Evolutionary conservation across 1,140 invertebrate genomes (phyloP), one percentile per base, ranked within the genome.

Genomic region (Ruditapes philippinarum): DNA sequence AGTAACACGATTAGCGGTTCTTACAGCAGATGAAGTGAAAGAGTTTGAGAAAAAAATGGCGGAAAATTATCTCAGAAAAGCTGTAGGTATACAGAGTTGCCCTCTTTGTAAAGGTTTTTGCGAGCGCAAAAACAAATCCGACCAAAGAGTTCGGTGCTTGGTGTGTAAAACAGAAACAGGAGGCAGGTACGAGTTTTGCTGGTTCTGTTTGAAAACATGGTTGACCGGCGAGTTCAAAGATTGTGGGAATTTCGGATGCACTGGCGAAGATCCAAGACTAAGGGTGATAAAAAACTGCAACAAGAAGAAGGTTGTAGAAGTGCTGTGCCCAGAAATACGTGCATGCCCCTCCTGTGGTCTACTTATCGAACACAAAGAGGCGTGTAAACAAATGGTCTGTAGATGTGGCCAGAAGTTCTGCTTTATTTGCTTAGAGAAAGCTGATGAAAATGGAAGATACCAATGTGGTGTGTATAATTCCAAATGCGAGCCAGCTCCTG

Each of bases 341-440:
- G 70, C 70, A 0, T 90, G 89, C 42, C 85, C 85, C 0, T 12
- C 74, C 2, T 90, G 89, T 54, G 86, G 86, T 25, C n/a, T 83
- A 11, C 51, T 90, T 2, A 90, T 90, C 28, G 79, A 90, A 22
- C 89, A 90, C 73, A 79, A 70, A 40, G 54, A 49, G 17, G 54
- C 19, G 19, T 88, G 89, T 38, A 91, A 91, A 62, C 91, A 90
- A n/a, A 90, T 88, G 89, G 42, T 54, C 11, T 91, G 89, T 60
- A 54, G 38, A 9, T 90, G 89, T 79, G 85, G 85, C 0, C 65
- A 79, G 57, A 51, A 62, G 31, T 90, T 90, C 40, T 90, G 89
- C 60, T 90, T 90, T 36, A 86, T 90, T 19, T 90, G 89, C 54
- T 62, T 90, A 12, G 78, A 90, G 54, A 73, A 60, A 22, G 40